Evolutionary conservation across 2,797 vertebrate species (phyloP).

Genomic region (Numenius phaeopus): DNA sequence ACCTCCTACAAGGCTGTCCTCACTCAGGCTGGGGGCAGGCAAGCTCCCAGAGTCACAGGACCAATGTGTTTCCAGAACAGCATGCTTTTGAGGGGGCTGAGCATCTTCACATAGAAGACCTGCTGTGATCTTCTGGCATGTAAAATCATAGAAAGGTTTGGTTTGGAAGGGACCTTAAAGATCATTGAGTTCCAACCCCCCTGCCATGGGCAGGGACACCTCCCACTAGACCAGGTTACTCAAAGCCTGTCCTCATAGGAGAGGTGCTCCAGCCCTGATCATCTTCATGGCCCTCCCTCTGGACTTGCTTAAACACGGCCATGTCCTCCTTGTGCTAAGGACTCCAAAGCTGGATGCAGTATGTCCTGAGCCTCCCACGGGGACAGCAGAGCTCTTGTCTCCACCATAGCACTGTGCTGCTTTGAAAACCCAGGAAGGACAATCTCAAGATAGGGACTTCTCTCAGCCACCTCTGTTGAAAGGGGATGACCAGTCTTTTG

Average conservation of each 20-base stretch:
- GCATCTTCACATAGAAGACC: background rate
- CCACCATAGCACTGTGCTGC: background rate
- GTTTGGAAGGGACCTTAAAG: background rate
- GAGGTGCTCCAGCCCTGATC: background rate
- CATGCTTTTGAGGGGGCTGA: background rate
- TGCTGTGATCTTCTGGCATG: background rate
- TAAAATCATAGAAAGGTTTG: background rate
- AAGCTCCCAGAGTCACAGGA: background rate
- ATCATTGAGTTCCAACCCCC: background rate
- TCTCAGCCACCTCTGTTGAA: background rate
- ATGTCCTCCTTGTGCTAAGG: too few relatives aligned
- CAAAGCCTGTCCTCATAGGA: background rate
- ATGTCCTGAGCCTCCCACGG: background rate
- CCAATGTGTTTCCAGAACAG: background rate
- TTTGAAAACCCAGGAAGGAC: background rate
- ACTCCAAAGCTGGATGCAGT: too few relatives aligned
- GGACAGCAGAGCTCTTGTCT: background rate
- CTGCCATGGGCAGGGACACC: background rate
- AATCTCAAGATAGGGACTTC: background rate
- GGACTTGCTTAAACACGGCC: background rate
- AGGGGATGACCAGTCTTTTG: background rate
- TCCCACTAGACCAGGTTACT: background rate
- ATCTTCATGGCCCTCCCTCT: background rate
- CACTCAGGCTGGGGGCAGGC: too few relatives aligned
- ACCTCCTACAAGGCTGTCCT: background rate